Base-by-base conservation (phyloP, 2,113 vertebrate species). In the Psettodes erumei region DNA sequence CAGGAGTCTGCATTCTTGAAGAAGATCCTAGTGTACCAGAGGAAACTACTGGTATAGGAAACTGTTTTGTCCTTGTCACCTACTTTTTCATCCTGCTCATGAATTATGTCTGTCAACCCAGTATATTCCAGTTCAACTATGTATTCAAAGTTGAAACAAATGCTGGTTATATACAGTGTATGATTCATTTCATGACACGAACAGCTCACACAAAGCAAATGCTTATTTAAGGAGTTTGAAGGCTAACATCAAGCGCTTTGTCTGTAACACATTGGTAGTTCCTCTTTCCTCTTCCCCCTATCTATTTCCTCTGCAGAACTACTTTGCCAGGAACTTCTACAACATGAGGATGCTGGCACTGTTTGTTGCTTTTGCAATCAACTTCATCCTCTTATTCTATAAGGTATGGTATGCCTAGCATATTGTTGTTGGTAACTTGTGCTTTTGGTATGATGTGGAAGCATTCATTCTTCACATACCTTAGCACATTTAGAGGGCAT, bases 331-430 rank as follows among this genome's bases (percentile, higher is more conserved):
- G 69, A 99, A 99, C 91, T 99, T 99, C 87, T 99, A 99, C 95
- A 99, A 99, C 91, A 99, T 99, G 97, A 96, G 97, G 84, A 99
- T 99, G 97, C 80, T 99, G 90, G 97, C 97, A 0, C 87, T 99
- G 72, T 97, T 99, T 89, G 97, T 99, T 32, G 97, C 97, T 43
- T 99, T 99, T 82, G 96, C 97, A 9, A 99, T 99, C 91, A 99
- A 99, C 90, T 99, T 99, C 77, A 99, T 99, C 86, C 93, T 99
- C 48, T 96, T 99, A 42, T 99, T 99, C 88, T 99, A 98, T 76
- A 99, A 98, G 97, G 97, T 99, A 94, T 15, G 11, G 8, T 7
- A 28, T 12, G n/a, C n/a, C n/a, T n/a, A 19, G 12, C 5, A 8
- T 12, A n/a, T 13, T 59, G 0, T 23, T 48, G n/a, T 28, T 3